Evolutionary conservation across 1,140 invertebrate genomes (phyloP).

Genomic region (Triops longicaudatus): DNA sequence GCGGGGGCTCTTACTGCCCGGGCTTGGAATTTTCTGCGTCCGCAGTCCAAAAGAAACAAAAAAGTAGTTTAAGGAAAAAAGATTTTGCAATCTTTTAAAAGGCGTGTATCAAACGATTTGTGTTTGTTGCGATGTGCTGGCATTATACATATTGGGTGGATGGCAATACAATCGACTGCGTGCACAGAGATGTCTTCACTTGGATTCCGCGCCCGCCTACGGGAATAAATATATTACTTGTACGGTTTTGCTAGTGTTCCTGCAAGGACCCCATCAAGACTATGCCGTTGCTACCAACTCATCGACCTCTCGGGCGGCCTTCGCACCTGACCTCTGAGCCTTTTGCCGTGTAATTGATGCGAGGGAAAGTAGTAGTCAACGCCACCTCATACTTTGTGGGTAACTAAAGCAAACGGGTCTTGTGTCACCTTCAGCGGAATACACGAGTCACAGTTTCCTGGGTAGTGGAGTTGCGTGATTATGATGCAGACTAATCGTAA

Average conservation of each 20-base stretch:
- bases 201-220: too few relatives aligned
- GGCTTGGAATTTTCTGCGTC: neutral
- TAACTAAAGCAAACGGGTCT: neutral
- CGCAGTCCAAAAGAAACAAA: conserved; percentile 2
- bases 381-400: neutral
- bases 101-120: conserved; percentile 11
- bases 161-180: conserved; percentile 14
- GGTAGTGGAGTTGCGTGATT: neutral
- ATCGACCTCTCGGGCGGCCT: neutral
- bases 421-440: too few relatives aligned
- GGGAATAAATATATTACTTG: too few relatives aligned
- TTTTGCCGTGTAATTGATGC: neutral
- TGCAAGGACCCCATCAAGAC: neutral
- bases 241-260: neutral
- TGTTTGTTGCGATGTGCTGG: conserved; percentile 11
- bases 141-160: conserved; percentile 15
- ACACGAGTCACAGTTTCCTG: neutral
- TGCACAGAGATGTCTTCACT: neutral
- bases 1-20: neutral
- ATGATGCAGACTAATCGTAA: conserved; percentile 8
- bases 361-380: neutral
- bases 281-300: neutral
- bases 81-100: conserved; percentile 16
- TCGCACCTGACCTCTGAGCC: conserved; percentile 10
- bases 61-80: neutral